Evolutionary conservation across 1,140 invertebrate genomes (phyloP).

Genomic region (Eulimnadia texana): DNA sequence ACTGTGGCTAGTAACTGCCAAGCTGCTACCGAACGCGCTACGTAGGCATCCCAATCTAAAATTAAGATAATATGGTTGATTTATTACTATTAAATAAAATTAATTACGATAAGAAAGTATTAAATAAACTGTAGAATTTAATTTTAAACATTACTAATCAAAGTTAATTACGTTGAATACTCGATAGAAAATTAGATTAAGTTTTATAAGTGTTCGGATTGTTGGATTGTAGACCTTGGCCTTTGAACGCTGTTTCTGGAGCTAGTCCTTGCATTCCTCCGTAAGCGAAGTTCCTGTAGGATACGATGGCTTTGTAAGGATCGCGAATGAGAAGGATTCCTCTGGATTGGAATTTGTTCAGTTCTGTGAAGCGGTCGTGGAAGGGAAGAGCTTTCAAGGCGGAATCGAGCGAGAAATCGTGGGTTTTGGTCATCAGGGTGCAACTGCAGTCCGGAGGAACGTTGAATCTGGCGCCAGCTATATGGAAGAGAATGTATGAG

Average conservation of each 20-base stretch:
- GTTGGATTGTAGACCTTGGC: neutral
- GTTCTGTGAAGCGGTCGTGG: neutral
- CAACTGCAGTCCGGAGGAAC: slow-evolving; percentile 21
- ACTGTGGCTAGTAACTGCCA: slow-evolving; percentile 2
- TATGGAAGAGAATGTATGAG: too few species aligned
- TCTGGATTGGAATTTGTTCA: slow-evolving; percentile 19
- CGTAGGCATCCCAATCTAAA: neutral
- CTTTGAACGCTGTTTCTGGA: slow-evolving; percentile 18
- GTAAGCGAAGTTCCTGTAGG: slow-evolving; percentile 28
- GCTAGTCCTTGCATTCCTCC: slow-evolving; percentile 19
- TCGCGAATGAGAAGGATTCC: slow-evolving; percentile 27
- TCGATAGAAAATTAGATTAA: too few species aligned
- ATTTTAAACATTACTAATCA: too few species aligned
- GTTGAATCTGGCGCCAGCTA: neutral
- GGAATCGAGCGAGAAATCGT: slow-evolving; percentile 18
- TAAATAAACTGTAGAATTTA: too few species aligned
- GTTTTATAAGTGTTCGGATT: neutral
- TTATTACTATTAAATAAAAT: too few species aligned
- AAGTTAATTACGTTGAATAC: too few species aligned
- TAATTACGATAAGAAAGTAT: too few species aligned
- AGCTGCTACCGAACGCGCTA: neutral
- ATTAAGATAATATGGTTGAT: neutral
- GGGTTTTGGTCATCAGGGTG: slow-evolving; percentile 28
- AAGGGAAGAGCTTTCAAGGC: neutral
- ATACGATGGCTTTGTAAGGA: slow-evolving; percentile 28